Base-by-base conservation (phyloP, 2,113 vertebrate genomes). In the Heptranchias perlo region DNA sequence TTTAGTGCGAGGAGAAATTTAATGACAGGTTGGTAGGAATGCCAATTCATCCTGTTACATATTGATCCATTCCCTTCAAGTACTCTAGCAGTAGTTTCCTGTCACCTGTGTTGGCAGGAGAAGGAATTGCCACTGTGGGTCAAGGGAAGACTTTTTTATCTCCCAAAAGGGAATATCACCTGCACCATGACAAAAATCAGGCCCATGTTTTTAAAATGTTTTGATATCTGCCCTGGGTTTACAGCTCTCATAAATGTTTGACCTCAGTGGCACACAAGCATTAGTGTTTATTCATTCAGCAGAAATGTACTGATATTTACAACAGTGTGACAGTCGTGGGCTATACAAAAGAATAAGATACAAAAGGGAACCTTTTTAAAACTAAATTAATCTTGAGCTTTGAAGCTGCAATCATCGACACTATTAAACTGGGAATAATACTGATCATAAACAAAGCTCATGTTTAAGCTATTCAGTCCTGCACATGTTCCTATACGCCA, bases 321-420 rank as follows among this genome's bases (percentile, higher is more conserved):
- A 69, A 49, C 64, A 28, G 62, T 1, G 28, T 35, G 64, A 69
- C 64, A 95, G 64, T 69, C 39, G 52, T 95, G 94, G 64, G 28
- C 44, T 95, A 31, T n/a, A 73, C 65, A 52, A 95, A 95, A 16
- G 14, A 31, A 52, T 52, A 95, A 49, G 64, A 31, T 95, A 52
- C 52, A 65, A 31, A 95, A 95, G 47, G 44, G 44, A 95, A 67
- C 39, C 94, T 95, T 95, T 69, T 31, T 35, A 69, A 95, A 95
- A 95, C 64, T 49, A 95, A 94, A 95, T 95, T 69, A 69, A 69
- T 95, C 94, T 95, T 69, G 44, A 16, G 14, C 94, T 95, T 69
- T 95, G 52, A 94, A 52, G 94, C 64, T 21, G 65, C 47, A 69
- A 69, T 95, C 65, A 49, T 35, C 13, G 4, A 69, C 21, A 67